Conservation (phyloP, 2,113 vertebrate species). For the Ivindomyrus marchei region DNA sequence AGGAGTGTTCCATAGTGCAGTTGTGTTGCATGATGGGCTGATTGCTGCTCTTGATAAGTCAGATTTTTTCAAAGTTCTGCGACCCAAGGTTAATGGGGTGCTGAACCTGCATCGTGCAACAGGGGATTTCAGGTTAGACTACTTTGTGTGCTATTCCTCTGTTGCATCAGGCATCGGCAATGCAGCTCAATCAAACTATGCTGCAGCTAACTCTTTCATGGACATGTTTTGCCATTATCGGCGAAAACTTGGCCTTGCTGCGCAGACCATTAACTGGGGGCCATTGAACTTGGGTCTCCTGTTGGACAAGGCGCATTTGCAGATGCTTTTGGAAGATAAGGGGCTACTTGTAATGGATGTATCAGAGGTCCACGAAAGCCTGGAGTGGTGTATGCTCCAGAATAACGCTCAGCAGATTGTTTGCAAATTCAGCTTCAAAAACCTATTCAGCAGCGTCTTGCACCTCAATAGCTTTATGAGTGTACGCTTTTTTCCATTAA, state of each 20-base stretch:
- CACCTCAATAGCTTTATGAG: slow-evolving; percentile 48
- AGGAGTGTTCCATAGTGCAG: slow-evolving; percentile 79
- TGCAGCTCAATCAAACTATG: slow-evolving; percentile 68
- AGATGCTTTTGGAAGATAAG: slow-evolving; percentile 61
- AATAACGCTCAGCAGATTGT: slow-evolving; percentile 68
- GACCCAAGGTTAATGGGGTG: slow-evolving; percentile 72
- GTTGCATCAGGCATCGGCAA: slow-evolving; percentile 72
- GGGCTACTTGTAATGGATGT: slow-evolving; percentile 65
- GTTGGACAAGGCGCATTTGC: slow-evolving; percentile 60
- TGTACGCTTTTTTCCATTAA: slow-evolving; percentile 47
- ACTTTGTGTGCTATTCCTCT: slow-evolving; percentile 81
- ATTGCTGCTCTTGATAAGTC: slow-evolving; percentile 62
- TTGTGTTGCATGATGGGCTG: slow-evolving; percentile 63
- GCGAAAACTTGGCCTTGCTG: slow-evolving; percentile 65
- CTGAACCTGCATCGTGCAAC: slow-evolving; percentile 72
- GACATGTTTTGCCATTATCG: slow-evolving; percentile 74
- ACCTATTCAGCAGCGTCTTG: slow-evolving; percentile 46
- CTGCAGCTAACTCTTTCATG: slow-evolving; percentile 76
- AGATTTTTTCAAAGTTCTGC: slow-evolving; percentile 70
- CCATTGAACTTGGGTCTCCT: slow-evolving; percentile 70
- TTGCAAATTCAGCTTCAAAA: slow-evolving; percentile 60
- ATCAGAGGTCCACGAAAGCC: slow-evolving; percentile 62
- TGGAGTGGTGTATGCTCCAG: slow-evolving; percentile 60
- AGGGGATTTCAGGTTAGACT: slow-evolving; percentile 60
- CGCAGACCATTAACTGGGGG: slow-evolving; percentile 78